Conservation (phyloP, 1,140 invertebrate species). For the Drosophila watanabei region DNA sequence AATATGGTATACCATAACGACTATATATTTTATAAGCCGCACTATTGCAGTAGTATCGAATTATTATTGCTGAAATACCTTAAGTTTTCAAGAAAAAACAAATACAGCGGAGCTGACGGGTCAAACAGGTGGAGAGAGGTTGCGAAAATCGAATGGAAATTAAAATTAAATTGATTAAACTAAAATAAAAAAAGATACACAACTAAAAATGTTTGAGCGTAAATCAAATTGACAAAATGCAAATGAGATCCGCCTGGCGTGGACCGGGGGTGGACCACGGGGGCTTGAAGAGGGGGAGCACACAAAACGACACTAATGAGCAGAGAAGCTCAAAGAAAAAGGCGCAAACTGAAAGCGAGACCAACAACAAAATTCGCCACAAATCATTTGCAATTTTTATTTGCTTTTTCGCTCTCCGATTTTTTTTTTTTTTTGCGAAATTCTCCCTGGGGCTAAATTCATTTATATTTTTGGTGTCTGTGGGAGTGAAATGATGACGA, state of each 20-base stretch:
- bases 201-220: slow-evolving; percentile 70
- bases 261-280: background rate
- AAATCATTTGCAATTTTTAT: slow-evolving; percentile 81
- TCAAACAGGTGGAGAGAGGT: slow-evolving; percentile 4
- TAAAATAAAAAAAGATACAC: slow-evolving; percentile 15
- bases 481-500: slow-evolving; percentile 9
- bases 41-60: no score
- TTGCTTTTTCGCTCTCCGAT: slow-evolving; percentile 51
- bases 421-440: slow-evolving; percentile 61
- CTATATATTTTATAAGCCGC: no score
- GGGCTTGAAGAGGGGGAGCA: slow-evolving; percentile 12
- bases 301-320: slow-evolving; percentile 79
- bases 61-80: no score
- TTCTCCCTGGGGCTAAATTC: slow-evolving; percentile 78
- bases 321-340: slow-evolving; percentile 66
- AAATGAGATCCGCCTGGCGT: slow-evolving; percentile 30
- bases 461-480: slow-evolving; percentile 63
- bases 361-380: slow-evolving; percentile 66
- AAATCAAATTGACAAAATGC: slow-evolving; percentile 81
- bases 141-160: slow-evolving; percentile 48
- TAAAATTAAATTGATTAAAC: slow-evolving; percentile 26
- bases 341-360: slow-evolving; percentile 67
- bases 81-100: no score
- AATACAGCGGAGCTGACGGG: no score
- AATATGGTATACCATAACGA: no score